Evolutionary conservation across 1,140 invertebrate genomes (phyloP), one percentile per base, ranked within the genome.

Genomic region (Pteromalus puparum): DNA sequence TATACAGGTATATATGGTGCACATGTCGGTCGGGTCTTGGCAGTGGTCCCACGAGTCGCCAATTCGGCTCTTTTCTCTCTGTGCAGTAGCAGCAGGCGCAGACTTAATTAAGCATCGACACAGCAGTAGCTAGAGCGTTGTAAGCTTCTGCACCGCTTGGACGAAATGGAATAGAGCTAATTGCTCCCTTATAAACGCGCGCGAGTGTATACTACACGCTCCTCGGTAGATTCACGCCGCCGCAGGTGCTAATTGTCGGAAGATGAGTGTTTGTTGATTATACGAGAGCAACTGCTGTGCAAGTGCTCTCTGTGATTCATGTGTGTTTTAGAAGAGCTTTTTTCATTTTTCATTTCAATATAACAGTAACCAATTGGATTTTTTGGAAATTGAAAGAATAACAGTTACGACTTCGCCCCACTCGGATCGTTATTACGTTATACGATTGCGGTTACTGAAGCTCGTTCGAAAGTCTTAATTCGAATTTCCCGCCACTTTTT

Each of bases 21-120:
- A 42, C 21, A 7, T 18, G 38, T n/a, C 53, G 53, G 6, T 9
- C 38, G 53, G 15, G 21, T n/a, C 6, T 3, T 7, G 53, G 53
- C 21, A n/a, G 21, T 18, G 5, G 21, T 42, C 38, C 12, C 48
- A 13, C 46, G 38, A 42, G 10, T 42, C 38, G 53, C 15, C 53
- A 3, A 61, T 61, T 61, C 53, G 53, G 53, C 21, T 7, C 53
- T n/a, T n/a, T 61, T 61, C 21, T 6, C 53, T 6, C 21, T 0
- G 18, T 30, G 72, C 30, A 18, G 30, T 42, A 42, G 38, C 38
- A 42, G 38, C 38, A 42, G n/a, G 68, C 24, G 12, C 76, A 38
- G 26, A 79, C 77, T 79, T 79, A 79, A 79, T 79, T 79, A 79
- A 79, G 77, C 77, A 79, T 79, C 61, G 77, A 79, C 61, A 68